Conservation (phyloP, 1,140 invertebrate genomes). For the Tachypleus tridentatus region DNA sequence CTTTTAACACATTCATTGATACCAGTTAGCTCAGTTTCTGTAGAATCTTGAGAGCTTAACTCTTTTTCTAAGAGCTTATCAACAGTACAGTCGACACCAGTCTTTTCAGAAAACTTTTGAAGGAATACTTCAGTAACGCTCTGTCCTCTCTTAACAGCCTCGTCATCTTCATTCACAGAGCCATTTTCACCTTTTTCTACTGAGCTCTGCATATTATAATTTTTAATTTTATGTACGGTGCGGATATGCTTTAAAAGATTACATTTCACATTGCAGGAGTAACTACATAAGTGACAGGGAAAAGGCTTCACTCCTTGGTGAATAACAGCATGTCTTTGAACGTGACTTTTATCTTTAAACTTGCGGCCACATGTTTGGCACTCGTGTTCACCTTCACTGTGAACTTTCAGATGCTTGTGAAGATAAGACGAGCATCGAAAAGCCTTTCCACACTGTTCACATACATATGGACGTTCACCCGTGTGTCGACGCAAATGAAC, state of each 20-base stretch:
- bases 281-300: neutral
- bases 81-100: no score
- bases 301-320: neutral
- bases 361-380: neutral
- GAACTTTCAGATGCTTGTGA: neutral
- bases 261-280: neutral
- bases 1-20: no score
- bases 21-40: no score
- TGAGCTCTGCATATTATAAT: neutral
- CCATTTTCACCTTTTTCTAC: no score
- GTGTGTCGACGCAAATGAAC: neutral
- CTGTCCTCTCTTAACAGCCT: no score
- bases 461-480: neutral
- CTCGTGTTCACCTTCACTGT: neutral
- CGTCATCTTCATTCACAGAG: no score
- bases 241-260: neutral
- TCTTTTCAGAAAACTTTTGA: no score
- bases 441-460: neutral
- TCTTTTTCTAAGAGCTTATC: no score
- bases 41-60: no score
- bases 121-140: no score
- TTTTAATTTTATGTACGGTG: neutral
- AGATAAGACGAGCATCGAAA: neutral
- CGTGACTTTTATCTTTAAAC: neutral
- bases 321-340: constrained; percentile 1